These are phyloP conservation scores for Ceriagrion tenellum DNA, from an alignment of 2,888 invertebrate species.

Conservation along the genomic window DNA sequence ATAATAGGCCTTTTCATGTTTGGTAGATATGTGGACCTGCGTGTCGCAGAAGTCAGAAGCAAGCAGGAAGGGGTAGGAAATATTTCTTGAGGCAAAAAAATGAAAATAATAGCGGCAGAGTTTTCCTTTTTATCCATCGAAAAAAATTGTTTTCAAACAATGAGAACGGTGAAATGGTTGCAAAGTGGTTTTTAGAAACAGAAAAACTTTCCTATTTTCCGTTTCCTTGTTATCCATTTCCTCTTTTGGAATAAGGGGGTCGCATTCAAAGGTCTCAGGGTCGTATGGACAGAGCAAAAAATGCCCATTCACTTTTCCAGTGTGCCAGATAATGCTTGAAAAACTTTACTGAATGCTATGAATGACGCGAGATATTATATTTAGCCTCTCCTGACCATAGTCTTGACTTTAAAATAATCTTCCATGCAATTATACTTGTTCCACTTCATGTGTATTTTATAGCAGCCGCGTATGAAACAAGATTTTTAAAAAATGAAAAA, in stretches of 20 bases:
- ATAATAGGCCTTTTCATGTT: neutral
- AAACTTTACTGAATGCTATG: too few species aligned
- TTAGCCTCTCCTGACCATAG: too few species aligned
- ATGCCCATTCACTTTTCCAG: neutral
- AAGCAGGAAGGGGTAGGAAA: neutral
- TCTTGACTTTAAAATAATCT: too few species aligned
- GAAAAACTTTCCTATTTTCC: neutral
- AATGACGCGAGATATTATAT: too few species aligned
- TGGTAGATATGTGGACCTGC: neutral
- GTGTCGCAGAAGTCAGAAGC: neutral
- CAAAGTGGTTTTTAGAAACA: neutral
- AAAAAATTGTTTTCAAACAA: neutral
- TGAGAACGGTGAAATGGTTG: neutral
- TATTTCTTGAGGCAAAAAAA: neutral
- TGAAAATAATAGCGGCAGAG: neutral
- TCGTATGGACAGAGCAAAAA: neutral
- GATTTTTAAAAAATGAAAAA: too few species aligned
- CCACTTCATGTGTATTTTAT: too few species aligned
- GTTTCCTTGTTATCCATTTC: neutral
- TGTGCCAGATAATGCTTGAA: too few species aligned
- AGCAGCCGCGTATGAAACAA: too few species aligned
- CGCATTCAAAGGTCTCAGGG: too few species aligned
- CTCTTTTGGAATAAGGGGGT: neutral
- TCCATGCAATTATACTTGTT: too few species aligned
- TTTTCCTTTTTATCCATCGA: neutral